Percentiles rank a stretch among this genome's conserved stretches.
Evolutionary conservation across 2,797 vertebrate genomes (phyloP).

Genomic region (Artibeus jamaicensis): DNA sequence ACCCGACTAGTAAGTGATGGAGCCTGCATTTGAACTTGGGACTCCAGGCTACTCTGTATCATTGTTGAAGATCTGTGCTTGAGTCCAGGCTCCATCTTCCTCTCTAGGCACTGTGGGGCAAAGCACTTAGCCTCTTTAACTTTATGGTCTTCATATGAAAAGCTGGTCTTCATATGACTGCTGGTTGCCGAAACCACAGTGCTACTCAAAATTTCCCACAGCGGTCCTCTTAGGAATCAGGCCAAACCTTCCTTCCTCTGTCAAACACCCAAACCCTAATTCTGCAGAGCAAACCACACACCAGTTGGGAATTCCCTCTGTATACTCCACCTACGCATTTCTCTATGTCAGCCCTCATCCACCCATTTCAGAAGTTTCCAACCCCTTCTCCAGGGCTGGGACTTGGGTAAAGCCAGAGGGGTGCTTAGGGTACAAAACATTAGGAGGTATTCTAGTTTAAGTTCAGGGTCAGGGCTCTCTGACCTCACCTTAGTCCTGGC

Average conservation of each 20-base stretch:
- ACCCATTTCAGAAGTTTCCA: neutral
- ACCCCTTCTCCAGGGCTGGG: neutral
- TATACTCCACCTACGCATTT: neutral
- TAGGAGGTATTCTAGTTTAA: neutral
- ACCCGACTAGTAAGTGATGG: neutral
- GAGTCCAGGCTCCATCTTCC: neutral
- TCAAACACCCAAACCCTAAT: neutral
- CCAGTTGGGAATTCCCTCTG: neutral
- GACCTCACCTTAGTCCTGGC: neutral
- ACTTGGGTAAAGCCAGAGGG: neutral
- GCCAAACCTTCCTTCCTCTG: neutral
- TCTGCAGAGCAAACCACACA: neutral
- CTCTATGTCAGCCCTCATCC: too few species aligned
- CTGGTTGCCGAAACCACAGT: neutral
- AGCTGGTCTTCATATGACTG: neutral
- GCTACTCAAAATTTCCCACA: neutral
- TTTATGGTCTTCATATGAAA: neutral
- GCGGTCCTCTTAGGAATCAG: neutral
- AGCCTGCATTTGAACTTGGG: neutral
- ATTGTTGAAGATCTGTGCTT: neutral
- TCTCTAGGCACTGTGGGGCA: neutral
- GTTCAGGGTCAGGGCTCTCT: neutral
- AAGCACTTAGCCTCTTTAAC: neutral
- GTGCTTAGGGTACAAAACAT: neutral
- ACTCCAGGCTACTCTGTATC: neutral